These are phyloP conservation scores for Pristionchus japonicus DNA, from an alignment of 2,888 invertebrate species.

Conservation along the genomic window DNA sequence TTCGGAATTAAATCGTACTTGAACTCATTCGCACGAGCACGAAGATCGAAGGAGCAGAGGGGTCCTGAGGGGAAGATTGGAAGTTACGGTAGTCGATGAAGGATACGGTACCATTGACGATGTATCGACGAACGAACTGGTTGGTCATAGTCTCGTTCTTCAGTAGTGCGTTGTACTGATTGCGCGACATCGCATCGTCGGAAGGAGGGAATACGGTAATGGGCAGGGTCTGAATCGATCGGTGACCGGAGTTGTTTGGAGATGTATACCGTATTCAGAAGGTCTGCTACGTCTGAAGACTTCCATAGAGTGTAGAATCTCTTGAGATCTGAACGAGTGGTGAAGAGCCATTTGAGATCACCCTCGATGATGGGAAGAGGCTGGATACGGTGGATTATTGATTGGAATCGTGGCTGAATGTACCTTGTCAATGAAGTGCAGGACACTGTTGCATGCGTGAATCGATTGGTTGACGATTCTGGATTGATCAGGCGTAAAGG, in stretches of 20 bases:
- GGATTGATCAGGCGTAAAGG: background rate
- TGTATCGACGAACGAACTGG: slow-evolving; percentile 46
- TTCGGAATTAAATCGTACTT: slow-evolving; percentile 44
- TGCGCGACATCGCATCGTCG: slow-evolving; percentile 47
- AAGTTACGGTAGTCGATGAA: background rate
- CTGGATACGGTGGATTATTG: background rate
- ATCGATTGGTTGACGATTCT: slow-evolving; percentile 39
- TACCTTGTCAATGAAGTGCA: slow-evolving; percentile 48
- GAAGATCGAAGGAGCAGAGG: slow-evolving; percentile 46
- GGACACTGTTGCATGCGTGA: slow-evolving; percentile 40
- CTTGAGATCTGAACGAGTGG: slow-evolving; percentile 25
- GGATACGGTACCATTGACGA: slow-evolving; percentile 39
- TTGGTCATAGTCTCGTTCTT: slow-evolving; percentile 44
- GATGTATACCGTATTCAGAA: slow-evolving; percentile 4
- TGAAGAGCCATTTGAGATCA: background rate
- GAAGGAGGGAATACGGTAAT: slow-evolving; percentile 48
- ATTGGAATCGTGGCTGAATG: background rate
- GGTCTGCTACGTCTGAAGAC: slow-evolving; percentile 19
- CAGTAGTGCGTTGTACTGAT: slow-evolving; percentile 30
- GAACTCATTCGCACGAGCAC: slow-evolving; percentile 16
- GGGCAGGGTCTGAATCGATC: slow-evolving; percentile 39
- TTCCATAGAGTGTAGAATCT: slow-evolving; percentile 42
- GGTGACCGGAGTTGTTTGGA: background rate
- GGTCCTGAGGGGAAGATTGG: slow-evolving; percentile 18
- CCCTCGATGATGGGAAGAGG: slow-evolving; percentile 45